These are phyloP conservation scores for Salvelinus sp. DNA, from an alignment of 2,113 vertebrate genomes.

Conservation along the genomic window DNA sequence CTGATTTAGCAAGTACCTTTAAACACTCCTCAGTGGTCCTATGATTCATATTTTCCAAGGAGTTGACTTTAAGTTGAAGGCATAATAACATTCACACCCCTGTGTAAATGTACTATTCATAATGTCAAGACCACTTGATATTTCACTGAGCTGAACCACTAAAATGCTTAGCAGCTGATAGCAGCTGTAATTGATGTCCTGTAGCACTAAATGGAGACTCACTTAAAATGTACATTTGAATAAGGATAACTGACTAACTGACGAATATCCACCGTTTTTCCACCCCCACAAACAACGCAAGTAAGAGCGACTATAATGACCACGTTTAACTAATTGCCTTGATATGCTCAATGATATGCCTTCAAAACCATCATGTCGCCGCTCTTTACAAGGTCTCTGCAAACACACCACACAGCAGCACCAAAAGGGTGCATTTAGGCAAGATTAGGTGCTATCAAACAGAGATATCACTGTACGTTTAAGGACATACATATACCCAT, in stretches of 20 bases:
- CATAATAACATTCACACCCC: neutral
- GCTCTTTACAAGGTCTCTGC: neutral
- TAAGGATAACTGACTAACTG: too few relatives aligned
- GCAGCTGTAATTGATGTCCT: too few relatives aligned
- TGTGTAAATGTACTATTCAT: slow-evolving; percentile 30
- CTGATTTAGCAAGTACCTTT: slow-evolving; percentile 42
- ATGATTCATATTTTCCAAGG: slow-evolving; percentile 51
- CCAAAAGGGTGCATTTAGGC: slow-evolving; percentile 1
- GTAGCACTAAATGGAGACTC: too few relatives aligned
- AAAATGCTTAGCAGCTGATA: neutral
- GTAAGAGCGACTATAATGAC: too few relatives aligned
- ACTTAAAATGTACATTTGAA: too few relatives aligned
- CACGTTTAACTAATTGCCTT: too few relatives aligned
- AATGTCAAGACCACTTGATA: slow-evolving; percentile 1
- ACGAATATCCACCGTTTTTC: too few relatives aligned
- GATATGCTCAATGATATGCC: too few relatives aligned
- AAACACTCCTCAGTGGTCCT: slow-evolving; percentile 27
- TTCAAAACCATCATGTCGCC: too few relatives aligned
- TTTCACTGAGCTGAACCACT: neutral
- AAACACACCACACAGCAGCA: neutral
- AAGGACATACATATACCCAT: neutral
- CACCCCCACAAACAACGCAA: too few relatives aligned
- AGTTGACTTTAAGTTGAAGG: slow-evolving; percentile 28
- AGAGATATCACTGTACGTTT: neutral
- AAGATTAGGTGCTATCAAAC: neutral